phyloP scores from a whole-genome alignment of 2,888 invertebrate genomes.

The Ellobium chinense region DNA sequence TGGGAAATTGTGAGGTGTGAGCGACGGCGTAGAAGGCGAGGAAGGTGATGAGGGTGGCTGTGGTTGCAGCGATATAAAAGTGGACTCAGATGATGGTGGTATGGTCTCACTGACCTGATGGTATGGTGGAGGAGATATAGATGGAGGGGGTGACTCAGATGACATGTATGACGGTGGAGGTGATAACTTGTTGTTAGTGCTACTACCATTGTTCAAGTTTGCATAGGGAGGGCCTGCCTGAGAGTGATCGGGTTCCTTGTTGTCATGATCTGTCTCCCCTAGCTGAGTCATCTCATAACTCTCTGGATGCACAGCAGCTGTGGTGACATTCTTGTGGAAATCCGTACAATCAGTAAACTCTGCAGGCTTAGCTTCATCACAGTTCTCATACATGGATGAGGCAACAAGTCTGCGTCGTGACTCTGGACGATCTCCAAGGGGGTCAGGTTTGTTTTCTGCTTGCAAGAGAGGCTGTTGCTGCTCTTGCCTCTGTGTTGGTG shows the following conservation, averaged over 20 bases:
- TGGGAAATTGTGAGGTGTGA: background rate
- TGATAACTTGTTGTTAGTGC: background rate
- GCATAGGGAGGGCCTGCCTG: background rate
- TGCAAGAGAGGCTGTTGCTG: background rate
- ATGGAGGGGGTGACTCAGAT: background rate
- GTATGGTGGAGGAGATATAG: background rate
- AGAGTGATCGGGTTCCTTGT: background rate
- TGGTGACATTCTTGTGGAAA: background rate
- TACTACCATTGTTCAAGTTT: background rate
- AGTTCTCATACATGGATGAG: slow-evolving; percentile 14
- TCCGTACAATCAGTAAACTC: background rate
- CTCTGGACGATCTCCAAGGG: background rate
- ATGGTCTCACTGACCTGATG: background rate
- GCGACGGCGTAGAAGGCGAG: background rate
- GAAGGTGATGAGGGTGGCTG: background rate
- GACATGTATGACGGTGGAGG: background rate
- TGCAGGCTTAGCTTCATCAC: background rate
- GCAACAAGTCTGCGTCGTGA: background rate
- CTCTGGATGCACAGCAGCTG: background rate
- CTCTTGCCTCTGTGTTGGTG: background rate
- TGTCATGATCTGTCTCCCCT: background rate
- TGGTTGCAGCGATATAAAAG: background rate
- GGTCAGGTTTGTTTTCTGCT: background rate
- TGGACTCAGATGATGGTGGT: background rate
- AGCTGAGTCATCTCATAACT: slow-evolving; percentile 13